Conservation (phyloP, 2,888 invertebrate species). For the Drymonia ruficornis region DNA sequence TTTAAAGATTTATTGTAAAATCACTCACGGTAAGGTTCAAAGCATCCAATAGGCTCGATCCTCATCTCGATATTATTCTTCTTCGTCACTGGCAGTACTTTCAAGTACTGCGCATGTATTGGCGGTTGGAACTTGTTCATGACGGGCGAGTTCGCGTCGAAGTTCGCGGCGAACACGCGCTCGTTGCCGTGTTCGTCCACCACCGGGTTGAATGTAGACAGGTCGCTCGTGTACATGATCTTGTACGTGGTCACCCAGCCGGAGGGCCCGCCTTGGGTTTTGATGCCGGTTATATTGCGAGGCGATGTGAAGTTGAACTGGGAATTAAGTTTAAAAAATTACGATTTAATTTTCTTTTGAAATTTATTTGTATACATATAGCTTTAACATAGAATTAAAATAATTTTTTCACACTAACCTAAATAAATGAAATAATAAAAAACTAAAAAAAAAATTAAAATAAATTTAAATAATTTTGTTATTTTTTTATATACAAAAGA, state of each 20-base stretch:
- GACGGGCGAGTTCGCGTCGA: slow-evolving; percentile 85
- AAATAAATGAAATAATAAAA: no score
- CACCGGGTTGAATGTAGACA: slow-evolving; percentile 88
- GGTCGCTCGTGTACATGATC: slow-evolving; percentile 90
- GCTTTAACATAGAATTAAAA: slow-evolving; percentile 1
- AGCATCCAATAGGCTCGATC: slow-evolving; percentile 92
- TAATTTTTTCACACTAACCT: no score
- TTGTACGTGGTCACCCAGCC: slow-evolving; percentile 92
- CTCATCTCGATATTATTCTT: slow-evolving; percentile 89
- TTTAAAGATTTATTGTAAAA: no score
- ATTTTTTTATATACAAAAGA: no score
- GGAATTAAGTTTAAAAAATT: no score
- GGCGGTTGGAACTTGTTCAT: slow-evolving; percentile 89
- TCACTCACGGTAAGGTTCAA: slow-evolving; percentile 85
- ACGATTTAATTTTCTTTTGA: no score
- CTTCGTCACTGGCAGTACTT: slow-evolving; percentile 90
- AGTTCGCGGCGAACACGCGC: slow-evolving; percentile 89
- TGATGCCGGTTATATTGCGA: slow-evolving; percentile 91
- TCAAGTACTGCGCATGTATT: slow-evolving; percentile 88
- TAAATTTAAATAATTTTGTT: no score
- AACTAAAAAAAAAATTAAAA: no score
- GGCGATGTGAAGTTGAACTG: slow-evolving; percentile 91
- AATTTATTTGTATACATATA: no score
- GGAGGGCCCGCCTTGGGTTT: slow-evolving; percentile 88
- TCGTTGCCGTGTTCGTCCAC: slow-evolving; percentile 81